Evolutionary conservation across 2,797 vertebrate species (phyloP), one percentile per base, ranked within the genome.

Genomic region (Bucorvus abyssinicus): DNA sequence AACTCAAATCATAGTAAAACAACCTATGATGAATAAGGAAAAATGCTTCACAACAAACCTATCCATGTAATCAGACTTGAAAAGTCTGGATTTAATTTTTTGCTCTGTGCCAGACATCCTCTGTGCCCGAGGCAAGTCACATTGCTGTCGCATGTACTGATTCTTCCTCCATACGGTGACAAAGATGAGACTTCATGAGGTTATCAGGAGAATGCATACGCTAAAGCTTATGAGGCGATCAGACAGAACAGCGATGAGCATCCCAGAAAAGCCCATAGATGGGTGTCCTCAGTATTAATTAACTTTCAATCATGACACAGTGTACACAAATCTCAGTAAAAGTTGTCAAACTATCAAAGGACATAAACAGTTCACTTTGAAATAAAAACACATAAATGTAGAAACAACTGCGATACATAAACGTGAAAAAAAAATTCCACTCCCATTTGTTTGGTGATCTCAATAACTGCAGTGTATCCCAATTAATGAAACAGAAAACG

Each of bases 341-440:
- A 74, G 75, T 8, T 61, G 74, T 87, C 88, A 78, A 82, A 85
- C 67, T 90, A 91, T 80, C 75, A 70, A 84, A 85, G 12, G 15
- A 85, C 42, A 82, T 56, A 57, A 94, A 94, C 68, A 79, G 56
- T 22, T 94, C 81, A 44, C 64, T 95, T 81, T 69, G 77, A 95
- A 93, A 87, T 44, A 56, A 77, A 94, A 90, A 74, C 22, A 76
- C 36, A 40, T 67, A 89, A 85, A 83, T 2, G 2, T 36, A 1
- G 40, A 68, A 95, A 90, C 63, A 94, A 64, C 45, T 61, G 44
- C 75, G 90, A 90, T 63, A 96, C 32, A 60, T 60, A 93, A 91
- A 80, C 21, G 75, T 20, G 68, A 69, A 93, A 80, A 89, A n/a
- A n/a, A 74, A 75, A 67, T 7, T 59, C 53, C 29, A 75, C 73